These are phyloP conservation scores for Leucophenga maculata DNA, from an alignment of 2,888 invertebrate genomes.

Conservation along the genomic window DNA sequence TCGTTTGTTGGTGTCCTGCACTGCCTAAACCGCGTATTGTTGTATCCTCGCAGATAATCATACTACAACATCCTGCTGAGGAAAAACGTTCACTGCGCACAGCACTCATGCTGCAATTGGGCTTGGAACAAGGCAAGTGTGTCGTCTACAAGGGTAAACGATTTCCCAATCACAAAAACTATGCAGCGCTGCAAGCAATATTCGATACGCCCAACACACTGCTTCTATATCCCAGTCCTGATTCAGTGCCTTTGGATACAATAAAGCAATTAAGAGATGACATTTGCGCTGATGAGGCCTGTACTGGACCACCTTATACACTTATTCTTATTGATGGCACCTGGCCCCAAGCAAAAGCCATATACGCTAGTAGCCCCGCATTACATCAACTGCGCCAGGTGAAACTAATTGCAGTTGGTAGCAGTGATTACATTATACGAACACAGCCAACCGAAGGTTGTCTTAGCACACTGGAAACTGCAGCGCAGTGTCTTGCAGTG, in stretches of 20 bases:
- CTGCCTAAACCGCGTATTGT: conserved; percentile 81
- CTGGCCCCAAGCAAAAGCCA: conserved; percentile 95
- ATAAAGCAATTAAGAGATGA: conserved; percentile 58
- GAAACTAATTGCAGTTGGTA: conserved; percentile 80
- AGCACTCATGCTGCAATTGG: conserved; percentile 88
- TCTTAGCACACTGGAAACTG: conserved; percentile 82
- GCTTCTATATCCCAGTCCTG: conserved; percentile 85
- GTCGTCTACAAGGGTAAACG: conserved; percentile 81
- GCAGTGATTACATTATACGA: conserved; percentile 91
- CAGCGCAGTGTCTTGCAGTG: conserved; percentile 76
- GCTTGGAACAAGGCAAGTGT: conserved; percentile 83
- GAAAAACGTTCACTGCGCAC: conserved; percentile 91
- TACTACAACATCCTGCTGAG: conserved; percentile 95
- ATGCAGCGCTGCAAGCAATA: conserved; percentile 77
- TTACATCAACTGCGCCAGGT: conserved; percentile 85
- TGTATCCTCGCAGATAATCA: conserved; percentile 82
- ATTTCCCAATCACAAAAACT: conserved; percentile 79
- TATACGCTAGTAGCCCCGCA: conserved; percentile 86
- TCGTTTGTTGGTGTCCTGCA: conserved; percentile 93
- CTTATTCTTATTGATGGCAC: conserved; percentile 92
- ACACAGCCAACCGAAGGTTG: conserved; percentile 95
- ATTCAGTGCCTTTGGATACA: conserved; percentile 80
- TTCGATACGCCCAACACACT: conserved; percentile 78
- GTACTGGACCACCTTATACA: conserved; percentile 76
- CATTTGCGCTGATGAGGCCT: conserved; percentile 23